Base-by-base conservation (phyloP, 2,113 vertebrate species). In the Scytalopus superciliaris region DNA sequence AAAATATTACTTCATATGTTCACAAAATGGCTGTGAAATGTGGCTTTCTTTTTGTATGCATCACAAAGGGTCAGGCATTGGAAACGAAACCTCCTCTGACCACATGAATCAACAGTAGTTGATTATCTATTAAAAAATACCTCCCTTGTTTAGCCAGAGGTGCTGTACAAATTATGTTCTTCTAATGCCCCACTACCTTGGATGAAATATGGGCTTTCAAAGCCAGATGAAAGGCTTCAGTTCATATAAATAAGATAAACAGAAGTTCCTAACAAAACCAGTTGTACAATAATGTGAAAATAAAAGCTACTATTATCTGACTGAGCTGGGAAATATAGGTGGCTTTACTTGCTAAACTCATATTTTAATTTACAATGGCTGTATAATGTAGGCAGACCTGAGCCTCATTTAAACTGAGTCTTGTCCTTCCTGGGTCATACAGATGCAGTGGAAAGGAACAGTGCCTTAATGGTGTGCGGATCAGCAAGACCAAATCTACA, bases 371-470 rank as follows among this genome's bases (percentile, higher is more conserved):
- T 40, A 47, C 40, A 57, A 19, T 75, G 24, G 4, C 35, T 84
- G 8, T 68, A 31, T 47, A 66, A 82, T 4, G 5, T 24, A 72
- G 44, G 13, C 4, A 6, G 70, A 31, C 12, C 47, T 37, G 12
- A 45, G 12, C n/a, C 52, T 91, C 22, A 0, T 89, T 97, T 87
- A 86, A 68, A 82, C 22, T 42, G 77, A 39, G 30, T n/a, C 77
- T 75, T 95, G 42, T 92, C 66, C 72, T 81, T 96, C 39, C 91
- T 87, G 37, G 86, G 78, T 89, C 68, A 60, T 83, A 84, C 81
- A 57, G 59, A 60, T 82, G 33, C 40, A 47, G 10, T 64, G 62
- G 72, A 81, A 89, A 47, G 68, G 87, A 96, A 66, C 3, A 5
- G 64, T 0, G 2, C 49, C 14, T 30, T 74, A 40, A 62, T 68